Conservation (phyloP, 2,113 vertebrate genomes). For the Amazona guildingii region DNA sequence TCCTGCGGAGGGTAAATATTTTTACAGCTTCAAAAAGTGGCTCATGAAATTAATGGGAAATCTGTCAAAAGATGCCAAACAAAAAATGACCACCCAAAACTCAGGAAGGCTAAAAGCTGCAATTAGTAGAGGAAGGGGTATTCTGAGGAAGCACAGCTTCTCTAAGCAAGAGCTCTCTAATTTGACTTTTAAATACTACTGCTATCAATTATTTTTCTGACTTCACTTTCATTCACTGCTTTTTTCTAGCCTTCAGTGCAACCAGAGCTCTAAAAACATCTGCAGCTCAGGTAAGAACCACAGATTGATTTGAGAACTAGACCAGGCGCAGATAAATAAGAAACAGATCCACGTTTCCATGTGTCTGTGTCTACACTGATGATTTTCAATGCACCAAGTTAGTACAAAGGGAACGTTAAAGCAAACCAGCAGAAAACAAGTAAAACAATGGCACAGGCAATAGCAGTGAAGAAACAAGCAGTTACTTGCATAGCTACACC, state of each 20-base stretch:
- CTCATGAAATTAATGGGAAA: neutral
- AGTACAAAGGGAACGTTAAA: neutral
- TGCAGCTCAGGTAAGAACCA: constrained; percentile 65
- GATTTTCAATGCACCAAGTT: neutral
- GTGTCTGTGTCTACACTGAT: neutral
- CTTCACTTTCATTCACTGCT: neutral
- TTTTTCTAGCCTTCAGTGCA: constrained; percentile 43
- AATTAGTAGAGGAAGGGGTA: neutral
- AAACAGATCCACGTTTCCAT: neutral
- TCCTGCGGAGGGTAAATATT: neutral
- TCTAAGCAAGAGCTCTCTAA: neutral
- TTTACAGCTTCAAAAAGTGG: neutral
- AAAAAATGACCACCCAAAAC: neutral
- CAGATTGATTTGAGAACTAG: neutral
- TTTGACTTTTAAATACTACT: neutral
- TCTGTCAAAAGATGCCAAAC: neutral
- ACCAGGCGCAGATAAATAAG: neutral
- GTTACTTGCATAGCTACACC: neutral
- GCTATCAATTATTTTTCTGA: neutral
- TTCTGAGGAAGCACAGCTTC: neutral
- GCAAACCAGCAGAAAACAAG: neutral
- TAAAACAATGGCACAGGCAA: neutral
- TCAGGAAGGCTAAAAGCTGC: neutral
- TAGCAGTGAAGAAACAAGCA: neutral
- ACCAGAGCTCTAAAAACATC: rapidly evolving